phyloP scores from a whole-genome alignment of 1,140 invertebrate species.

The Chionoecetes opilio region DNA sequence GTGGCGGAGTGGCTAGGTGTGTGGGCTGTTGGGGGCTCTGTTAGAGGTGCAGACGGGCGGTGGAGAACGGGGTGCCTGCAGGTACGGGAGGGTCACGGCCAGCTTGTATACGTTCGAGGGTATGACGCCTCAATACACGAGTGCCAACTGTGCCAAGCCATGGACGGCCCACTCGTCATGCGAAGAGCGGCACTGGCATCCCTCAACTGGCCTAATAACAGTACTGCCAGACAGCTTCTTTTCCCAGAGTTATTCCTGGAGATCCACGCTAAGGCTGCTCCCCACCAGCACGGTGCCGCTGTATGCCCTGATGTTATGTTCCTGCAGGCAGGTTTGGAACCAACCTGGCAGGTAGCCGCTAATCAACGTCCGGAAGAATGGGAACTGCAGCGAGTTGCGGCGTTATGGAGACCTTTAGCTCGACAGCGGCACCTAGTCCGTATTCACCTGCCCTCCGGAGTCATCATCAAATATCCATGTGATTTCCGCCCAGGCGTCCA shows the following conservation, averaged over 20 bases:
- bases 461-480: slow-evolving; percentile 69
- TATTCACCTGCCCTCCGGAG: slow-evolving; percentile 65
- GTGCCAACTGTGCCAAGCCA: slow-evolving; percentile 68
- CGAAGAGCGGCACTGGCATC: slow-evolving; percentile 41
- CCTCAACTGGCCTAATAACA: slow-evolving; percentile 48
- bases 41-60: slow-evolving; percentile 64
- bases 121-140: slow-evolving; percentile 67
- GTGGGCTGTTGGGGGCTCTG: slow-evolving; percentile 70
- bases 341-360: slow-evolving; percentile 51
- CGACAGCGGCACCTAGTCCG: slow-evolving; percentile 49
- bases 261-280: slow-evolving; percentile 41
- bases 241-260: slow-evolving; percentile 65
- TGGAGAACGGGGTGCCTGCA: slow-evolving; percentile 74
- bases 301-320: slow-evolving; percentile 68
- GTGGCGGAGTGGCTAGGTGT: slow-evolving; percentile 76
- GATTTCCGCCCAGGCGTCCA: slow-evolving; percentile 55
- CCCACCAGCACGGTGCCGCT: slow-evolving; percentile 65
- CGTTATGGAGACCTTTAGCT: slow-evolving; percentile 55
- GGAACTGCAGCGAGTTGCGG: slow-evolving; percentile 56
- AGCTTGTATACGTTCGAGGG: slow-evolving; percentile 66
- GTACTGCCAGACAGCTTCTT: neutral
- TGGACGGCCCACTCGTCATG: slow-evolving; percentile 72
- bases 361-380: slow-evolving; percentile 38
- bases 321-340: slow-evolving; percentile 51
- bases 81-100: slow-evolving; percentile 32